A percentile compares a stretch with the other conserved stretches of the same genome.
These are phyloP conservation scores for Agrotis segetum DNA, from an alignment of 2,888 invertebrate genomes.

Conservation along the genomic window DNA sequence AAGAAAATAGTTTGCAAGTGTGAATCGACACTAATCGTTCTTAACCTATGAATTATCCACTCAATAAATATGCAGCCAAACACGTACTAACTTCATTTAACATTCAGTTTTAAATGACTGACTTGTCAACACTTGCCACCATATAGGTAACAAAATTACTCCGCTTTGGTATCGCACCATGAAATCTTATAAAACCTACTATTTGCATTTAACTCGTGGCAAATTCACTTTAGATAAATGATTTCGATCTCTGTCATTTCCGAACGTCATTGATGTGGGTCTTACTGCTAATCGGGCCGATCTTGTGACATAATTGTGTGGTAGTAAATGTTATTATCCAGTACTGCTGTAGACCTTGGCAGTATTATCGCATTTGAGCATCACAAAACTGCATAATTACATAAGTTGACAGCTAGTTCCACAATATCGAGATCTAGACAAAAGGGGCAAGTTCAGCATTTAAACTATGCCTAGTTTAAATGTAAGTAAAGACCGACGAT, in stretches of 20 bases:
- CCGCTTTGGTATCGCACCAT: slow-evolving; percentile 55
- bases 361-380: slow-evolving; percentile 19
- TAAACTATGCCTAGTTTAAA: no score
- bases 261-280: slow-evolving; percentile 21
- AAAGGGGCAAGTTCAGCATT: no score
- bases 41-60: slow-evolving; percentile 36
- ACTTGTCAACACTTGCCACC: slow-evolving; percentile 61
- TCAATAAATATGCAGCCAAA: slow-evolving; percentile 49
- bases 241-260: slow-evolving; percentile 36
- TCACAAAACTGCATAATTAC: slow-evolving; percentile 20
- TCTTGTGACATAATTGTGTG: slow-evolving; percentile 40
- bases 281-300: slow-evolving; percentile 23
- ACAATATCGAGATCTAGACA: neutral
- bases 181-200: slow-evolving; percentile 41
- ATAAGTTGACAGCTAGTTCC: neutral
- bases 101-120: slow-evolving; percentile 60
- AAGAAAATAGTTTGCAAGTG: slow-evolving; percentile 13
- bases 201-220: slow-evolving; percentile 38
- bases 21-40: slow-evolving; percentile 39
- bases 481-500: no score
- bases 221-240: slow-evolving; percentile 26
- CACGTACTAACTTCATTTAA: slow-evolving; percentile 53
- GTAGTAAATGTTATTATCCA: slow-evolving; percentile 21
- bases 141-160: slow-evolving; percentile 62
- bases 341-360: slow-evolving; percentile 18